Conservation (phyloP, 1,140 invertebrate species). For the Drosophila quadrilineata region DNA sequence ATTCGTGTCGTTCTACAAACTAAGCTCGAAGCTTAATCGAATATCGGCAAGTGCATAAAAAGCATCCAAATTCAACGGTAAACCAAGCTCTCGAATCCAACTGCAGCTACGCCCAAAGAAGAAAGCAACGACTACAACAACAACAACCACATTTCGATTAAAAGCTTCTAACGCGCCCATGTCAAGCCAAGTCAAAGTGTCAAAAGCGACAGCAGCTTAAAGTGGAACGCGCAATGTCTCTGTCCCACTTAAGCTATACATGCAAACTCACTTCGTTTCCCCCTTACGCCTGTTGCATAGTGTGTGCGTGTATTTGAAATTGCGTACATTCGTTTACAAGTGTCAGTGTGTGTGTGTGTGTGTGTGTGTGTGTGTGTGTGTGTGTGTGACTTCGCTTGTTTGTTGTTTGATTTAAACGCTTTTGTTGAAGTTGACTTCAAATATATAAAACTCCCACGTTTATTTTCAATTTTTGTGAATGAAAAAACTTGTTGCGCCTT, state of each 20-base stretch:
- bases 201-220: constrained; percentile 36
- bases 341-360: constrained; percentile 6
- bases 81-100: constrained; percentile 16
- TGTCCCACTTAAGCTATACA: constrained; percentile 68
- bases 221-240: constrained; percentile 62
- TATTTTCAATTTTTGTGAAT: constrained; percentile 58
- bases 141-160: constrained; percentile 2
- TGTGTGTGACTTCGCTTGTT: constrained; percentile 14
- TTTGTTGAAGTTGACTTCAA: constrained; percentile 15
- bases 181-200: constrained; percentile 52
- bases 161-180: constrained; percentile 19
- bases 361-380: constrained; percentile 9
- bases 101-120: constrained; percentile 32
- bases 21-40: constrained; percentile 10
- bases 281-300: background rate
- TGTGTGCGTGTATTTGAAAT: background rate
- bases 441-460: constrained; percentile 61
- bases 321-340: background rate
- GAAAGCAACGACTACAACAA: constrained; percentile 3
- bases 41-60: constrained; percentile 5
- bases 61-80: constrained; percentile 49
- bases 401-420: constrained; percentile 48
- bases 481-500: constrained; percentile 68
- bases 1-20: constrained; percentile 53
- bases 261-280: background rate